A percentile compares a stretch with the other conserved stretches of the same genome.
Conservation (phyloP, 2,797 vertebrate species). For the Enteromius argenteus region DNA sequence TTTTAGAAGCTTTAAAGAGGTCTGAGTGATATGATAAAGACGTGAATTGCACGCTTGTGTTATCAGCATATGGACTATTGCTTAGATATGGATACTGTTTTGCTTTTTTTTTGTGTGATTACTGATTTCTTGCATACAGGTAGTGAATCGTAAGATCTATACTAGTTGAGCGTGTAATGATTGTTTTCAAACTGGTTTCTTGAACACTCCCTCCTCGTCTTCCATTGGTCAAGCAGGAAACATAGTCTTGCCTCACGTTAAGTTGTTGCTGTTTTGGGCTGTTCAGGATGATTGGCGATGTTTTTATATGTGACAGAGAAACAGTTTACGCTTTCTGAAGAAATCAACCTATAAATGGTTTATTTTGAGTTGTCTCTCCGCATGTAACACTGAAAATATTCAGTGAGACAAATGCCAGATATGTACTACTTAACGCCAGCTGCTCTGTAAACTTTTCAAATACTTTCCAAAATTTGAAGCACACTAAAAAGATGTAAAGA, state of each 20-base stretch:
- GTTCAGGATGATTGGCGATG: neutral
- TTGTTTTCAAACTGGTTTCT: neutral
- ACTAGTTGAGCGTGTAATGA: neutral
- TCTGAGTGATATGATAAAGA: neutral
- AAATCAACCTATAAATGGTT: neutral
- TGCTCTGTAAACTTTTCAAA: neutral
- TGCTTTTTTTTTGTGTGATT: neutral
- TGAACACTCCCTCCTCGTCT: neutral
- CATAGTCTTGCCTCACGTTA: neutral
- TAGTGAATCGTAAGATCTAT: neutral
- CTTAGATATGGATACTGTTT: neutral
- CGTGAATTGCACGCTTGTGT: neutral
- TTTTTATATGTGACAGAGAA: neutral
- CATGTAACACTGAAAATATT: neutral
- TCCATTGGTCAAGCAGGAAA: neutral
- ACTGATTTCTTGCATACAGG: neutral
- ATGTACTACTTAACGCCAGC: neutral
- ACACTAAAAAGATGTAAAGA: neutral
- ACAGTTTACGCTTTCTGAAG: neutral
- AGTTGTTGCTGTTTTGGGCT: neutral
- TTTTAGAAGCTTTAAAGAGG: conserved; percentile 13
- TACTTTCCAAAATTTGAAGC: neutral
- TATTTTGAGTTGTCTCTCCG: neutral
- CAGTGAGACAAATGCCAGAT: neutral
- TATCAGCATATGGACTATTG: neutral